Conservation (phyloP, 2,113 vertebrate genomes). For the Dasyurus viverrinus region DNA sequence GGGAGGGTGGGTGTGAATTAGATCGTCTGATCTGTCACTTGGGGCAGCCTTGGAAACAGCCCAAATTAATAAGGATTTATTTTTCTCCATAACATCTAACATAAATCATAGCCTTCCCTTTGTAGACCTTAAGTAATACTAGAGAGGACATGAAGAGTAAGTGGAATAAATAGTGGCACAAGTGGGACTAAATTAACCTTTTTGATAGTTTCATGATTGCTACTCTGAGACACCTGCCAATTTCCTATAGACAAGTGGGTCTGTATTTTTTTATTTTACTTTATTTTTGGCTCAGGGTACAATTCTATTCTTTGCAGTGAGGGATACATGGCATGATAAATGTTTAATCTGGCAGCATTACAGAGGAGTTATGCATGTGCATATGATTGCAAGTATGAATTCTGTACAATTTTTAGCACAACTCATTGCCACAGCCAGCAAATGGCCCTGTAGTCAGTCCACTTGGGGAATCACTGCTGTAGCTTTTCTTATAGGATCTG, state of each 20-base stretch:
- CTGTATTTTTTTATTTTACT: not conserved
- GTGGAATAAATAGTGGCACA: not conserved
- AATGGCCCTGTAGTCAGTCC: not conserved
- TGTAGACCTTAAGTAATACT: not conserved
- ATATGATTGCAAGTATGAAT: not conserved
- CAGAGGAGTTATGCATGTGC: not conserved
- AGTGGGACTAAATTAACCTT: not conserved
- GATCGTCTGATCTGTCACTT: not conserved
- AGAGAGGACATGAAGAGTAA: not conserved
- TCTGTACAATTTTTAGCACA: not conserved
- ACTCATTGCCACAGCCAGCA: not conserved
- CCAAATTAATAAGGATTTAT: not conserved
- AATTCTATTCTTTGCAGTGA: not conserved
- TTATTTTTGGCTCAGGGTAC: not conserved
- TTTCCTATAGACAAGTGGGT: not conserved
- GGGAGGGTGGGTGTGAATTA: not conserved
- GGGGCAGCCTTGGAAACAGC: not conserved
- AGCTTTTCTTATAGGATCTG: not conserved
- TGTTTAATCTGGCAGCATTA: not conserved
- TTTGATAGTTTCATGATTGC: not conserved
- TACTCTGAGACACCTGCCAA: not conserved
- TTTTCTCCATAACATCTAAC: not conserved
- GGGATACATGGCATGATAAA: not conserved
- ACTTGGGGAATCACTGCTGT: not conserved
- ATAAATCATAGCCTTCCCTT: not conserved